Evolutionary conservation across 2,113 vertebrate species (phyloP).

Genomic region (Xenus cinereus): DNA sequence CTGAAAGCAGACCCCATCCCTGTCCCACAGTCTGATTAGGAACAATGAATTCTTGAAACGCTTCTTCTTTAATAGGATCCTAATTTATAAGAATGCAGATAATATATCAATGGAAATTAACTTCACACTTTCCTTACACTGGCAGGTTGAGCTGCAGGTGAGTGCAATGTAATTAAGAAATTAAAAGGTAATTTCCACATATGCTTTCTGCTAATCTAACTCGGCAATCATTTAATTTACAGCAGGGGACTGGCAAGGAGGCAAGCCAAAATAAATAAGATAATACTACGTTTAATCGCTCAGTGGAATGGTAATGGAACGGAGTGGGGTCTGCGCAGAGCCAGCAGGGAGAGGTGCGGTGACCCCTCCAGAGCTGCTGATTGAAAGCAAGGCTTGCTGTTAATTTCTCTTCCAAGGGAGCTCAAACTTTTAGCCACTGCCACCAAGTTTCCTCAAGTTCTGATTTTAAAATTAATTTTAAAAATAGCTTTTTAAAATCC

Average conservation of each 20-base stretch:
- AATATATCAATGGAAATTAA: slow-evolving; percentile 60
- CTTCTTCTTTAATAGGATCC: slow-evolving; percentile 41
- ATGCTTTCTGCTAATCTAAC: slow-evolving; percentile 65
- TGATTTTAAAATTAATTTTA: background rate
- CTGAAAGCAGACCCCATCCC: background rate
- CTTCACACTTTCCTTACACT: slow-evolving; percentile 38
- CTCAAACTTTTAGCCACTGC: background rate
- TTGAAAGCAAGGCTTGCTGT: background rate
- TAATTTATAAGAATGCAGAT: slow-evolving; percentile 58
- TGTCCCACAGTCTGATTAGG: background rate
- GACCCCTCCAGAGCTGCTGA: background rate
- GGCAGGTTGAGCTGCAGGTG: slow-evolving; percentile 74
- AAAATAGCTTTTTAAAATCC: background rate
- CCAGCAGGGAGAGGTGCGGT: background rate
- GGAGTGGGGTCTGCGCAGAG: background rate
- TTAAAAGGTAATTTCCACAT: slow-evolving; percentile 81
- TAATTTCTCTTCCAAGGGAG: background rate
- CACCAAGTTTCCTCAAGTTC: background rate
- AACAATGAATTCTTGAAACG: background rate
- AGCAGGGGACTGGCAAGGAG: slow-evolving; percentile 63
- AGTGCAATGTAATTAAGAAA: slow-evolving; percentile 78
- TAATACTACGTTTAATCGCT: slow-evolving; percentile 61
- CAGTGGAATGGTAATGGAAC: slow-evolving; percentile 6
- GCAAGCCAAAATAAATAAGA: slow-evolving; percentile 74
- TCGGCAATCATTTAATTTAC: slow-evolving; percentile 69